phyloP scores from a whole-genome alignment of 2,113 vertebrate species.

The Ceyx cyanopectus region DNA sequence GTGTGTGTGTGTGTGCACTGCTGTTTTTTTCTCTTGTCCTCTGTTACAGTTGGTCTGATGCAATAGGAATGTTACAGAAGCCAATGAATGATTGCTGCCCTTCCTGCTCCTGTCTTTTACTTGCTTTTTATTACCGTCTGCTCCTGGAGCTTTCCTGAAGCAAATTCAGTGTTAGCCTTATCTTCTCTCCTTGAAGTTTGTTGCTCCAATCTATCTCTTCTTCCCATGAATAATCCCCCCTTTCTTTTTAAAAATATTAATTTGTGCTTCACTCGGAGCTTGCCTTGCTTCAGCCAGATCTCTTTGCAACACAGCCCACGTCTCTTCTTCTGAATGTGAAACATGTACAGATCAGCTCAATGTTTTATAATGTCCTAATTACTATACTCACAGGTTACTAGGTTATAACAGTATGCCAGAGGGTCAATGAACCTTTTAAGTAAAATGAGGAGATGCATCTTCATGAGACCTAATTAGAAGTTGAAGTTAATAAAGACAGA shows the following conservation, averaged over 20 bases:
- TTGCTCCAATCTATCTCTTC: background rate
- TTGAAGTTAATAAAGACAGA: conserved; percentile 58
- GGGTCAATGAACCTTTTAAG: conserved; percentile 47
- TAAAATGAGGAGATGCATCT: conserved; percentile 43
- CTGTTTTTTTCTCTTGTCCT: background rate
- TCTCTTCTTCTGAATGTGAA: conserved; percentile 8
- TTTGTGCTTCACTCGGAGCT: background rate
- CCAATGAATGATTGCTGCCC: background rate
- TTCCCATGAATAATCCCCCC: background rate
- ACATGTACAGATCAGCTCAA: background rate
- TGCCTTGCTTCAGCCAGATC: background rate
- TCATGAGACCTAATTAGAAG: conserved; percentile 47
- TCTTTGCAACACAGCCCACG: background rate
- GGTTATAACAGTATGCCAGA: background rate
- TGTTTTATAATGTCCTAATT: conserved; percentile 51
- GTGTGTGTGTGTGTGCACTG: too few species aligned
- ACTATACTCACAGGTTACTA: conserved; percentile 18
- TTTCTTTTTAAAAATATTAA: conserved; percentile 5
- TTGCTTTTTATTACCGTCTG: background rate
- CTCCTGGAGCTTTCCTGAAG: background rate
- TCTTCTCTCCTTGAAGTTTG: background rate
- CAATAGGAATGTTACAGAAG: background rate
- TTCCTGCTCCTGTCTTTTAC: background rate
- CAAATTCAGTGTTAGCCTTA: background rate
- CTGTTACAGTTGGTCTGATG: background rate